phyloP scores from a whole-genome alignment of 2,797 vertebrate species.

The Anabacerthia variegaticeps region DNA sequence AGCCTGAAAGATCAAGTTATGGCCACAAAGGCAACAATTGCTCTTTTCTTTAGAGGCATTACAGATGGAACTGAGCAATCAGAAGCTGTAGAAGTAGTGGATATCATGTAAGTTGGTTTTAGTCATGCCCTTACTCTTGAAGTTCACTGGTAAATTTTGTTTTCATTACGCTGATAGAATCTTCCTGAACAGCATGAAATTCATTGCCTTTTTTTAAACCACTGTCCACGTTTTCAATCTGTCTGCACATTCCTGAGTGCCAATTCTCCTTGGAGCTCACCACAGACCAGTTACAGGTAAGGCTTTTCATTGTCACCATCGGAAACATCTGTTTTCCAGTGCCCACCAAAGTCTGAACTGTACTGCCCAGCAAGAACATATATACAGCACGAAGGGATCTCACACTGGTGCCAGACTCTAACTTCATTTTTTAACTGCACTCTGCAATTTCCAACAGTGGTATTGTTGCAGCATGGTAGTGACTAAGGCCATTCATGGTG shows the following conservation, averaged over 20 bases:
- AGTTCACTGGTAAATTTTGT: background rate
- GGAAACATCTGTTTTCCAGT: background rate
- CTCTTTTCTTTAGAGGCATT: conserved; percentile 51
- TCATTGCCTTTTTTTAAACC: background rate
- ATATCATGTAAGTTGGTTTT: background rate
- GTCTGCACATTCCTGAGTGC: conserved; percentile 25
- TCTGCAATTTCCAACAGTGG: background rate
- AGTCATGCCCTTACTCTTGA: conserved; percentile 36
- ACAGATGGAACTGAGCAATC: conserved; percentile 44
- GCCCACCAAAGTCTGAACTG: background rate
- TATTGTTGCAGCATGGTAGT: background rate
- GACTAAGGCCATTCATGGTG: conserved; percentile 99
- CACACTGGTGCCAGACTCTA: background rate
- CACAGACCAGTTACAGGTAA: background rate
- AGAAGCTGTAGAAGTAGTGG: conserved; percentile 47
- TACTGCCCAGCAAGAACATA: conserved; percentile 31
- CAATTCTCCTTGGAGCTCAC: background rate
- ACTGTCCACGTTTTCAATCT: background rate
- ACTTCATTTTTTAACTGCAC: background rate
- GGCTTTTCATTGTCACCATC: background rate
- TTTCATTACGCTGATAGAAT: background rate
- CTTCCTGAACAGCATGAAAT: background rate
- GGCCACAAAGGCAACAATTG: conserved; percentile 64
- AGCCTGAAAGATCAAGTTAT: conserved; percentile 58
- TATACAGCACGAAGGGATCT: background rate